Base-by-base conservation (phyloP, 2,888 invertebrate species). In the Andricus curvator region DNA sequence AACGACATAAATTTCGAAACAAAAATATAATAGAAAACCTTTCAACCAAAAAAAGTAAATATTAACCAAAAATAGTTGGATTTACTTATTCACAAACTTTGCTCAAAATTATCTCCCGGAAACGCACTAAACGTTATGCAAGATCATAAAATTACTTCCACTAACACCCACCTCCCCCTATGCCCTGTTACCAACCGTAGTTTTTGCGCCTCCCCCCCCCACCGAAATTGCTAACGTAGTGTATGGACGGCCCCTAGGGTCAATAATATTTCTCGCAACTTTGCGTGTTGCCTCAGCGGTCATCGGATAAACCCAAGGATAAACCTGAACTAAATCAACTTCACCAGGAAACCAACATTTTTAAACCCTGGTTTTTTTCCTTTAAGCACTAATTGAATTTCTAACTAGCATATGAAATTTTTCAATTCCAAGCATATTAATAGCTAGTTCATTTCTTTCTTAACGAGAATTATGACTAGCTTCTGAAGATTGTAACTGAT, bases 281-380 rank as follows among this genome's bases (percentile, higher is more conserved):
- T 33, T 74, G 33, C 74, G 33, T 74, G 56, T 29, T 51, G 13
- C 22, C 48, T 33, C 29, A 29, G 29, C 51, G 29, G 20, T 56
- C 56, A 74, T 56, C 20, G 29, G 74, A 51, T 74, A 56, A 74
- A 56, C 33, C n/a, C 37, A 4, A 56, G 29, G 74, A 51, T 74
- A 74, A 74, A 56, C 33, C n/a, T 37, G 9, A 56, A 68, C 25
- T 67, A 44, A 67, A 5, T 6, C 41, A 4, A n/a, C 51, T 33
- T 29, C 17, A 70, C 20, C 33, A 11, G 11, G 8, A n/a, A 74
- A 56, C 56, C 15, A 48, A 70, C 17, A 9, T 56, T 29, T 70
- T 51, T 1, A 74, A 13, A 33, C 51, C 56, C 25, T 56, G 1
- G n/a, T n/a, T 62, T 17, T 56, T 56, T 74, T 33, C 51, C 25